Evolutionary conservation across 2,888 invertebrate species (phyloP).

Genomic region (Entomobrya proxima): DNA sequence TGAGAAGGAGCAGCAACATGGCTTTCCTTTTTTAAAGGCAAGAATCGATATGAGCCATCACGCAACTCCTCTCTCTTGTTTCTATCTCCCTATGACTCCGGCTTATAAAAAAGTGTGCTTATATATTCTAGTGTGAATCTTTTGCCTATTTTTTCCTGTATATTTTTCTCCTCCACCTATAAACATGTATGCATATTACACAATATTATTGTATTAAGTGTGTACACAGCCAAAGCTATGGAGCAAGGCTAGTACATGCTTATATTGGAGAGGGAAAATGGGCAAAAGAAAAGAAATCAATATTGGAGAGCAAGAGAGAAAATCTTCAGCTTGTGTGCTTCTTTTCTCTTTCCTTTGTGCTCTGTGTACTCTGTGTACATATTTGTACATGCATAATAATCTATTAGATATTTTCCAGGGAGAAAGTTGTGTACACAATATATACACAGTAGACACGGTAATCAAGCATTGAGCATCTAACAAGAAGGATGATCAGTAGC

Average conservation of each 20-base stretch:
- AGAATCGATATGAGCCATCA: conserved; percentile 60
- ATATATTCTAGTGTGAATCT: conserved; percentile 19
- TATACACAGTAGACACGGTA: no score
- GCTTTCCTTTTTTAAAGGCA: no score
- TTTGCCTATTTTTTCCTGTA: background rate
- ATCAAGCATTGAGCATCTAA: no score
- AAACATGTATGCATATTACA: conserved; percentile 3
- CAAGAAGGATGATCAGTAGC: no score
- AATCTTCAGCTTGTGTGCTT: conserved; percentile 38
- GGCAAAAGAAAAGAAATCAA: conserved; percentile 42
- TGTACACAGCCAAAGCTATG: no score
- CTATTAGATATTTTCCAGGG: no score
- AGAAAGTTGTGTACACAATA: no score
- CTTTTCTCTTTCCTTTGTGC: background rate
- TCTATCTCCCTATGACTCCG: background rate
- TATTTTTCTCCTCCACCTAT: background rate
- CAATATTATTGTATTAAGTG: no score
- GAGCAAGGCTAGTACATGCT: background rate
- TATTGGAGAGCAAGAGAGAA: conserved; percentile 45
- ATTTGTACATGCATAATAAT: conserved; percentile 2
- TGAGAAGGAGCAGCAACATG: background rate
- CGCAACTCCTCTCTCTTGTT: conserved; percentile 43
- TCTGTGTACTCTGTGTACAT: background rate
- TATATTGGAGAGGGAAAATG: background rate
- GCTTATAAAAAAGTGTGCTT: no score